These are phyloP conservation scores for Lates calcarifer DNA, from an alignment of 2,113 vertebrate species.

Conservation along the genomic window DNA sequence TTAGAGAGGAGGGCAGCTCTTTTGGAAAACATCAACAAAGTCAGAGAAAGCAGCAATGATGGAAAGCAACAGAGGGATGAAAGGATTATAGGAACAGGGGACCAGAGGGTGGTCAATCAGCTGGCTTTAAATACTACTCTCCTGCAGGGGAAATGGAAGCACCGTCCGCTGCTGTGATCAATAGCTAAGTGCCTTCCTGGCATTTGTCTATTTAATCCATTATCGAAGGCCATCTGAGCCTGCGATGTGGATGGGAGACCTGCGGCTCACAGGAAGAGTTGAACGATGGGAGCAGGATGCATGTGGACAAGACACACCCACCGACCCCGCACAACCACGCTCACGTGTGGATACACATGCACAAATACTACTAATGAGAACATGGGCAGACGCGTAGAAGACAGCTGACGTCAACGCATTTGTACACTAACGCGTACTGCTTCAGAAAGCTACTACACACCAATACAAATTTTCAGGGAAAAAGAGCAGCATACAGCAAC, in stretches of 20 bases:
- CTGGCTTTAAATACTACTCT: slow-evolving; percentile 77
- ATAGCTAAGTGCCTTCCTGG: slow-evolving; percentile 86
- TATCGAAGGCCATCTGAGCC: slow-evolving; percentile 73
- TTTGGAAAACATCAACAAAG: slow-evolving; percentile 58
- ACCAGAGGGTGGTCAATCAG: slow-evolving; percentile 67
- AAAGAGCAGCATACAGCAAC: neutral
- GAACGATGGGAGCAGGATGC: slow-evolving; percentile 56
- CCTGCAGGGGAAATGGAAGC: slow-evolving; percentile 70
- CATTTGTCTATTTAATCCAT: slow-evolving; percentile 86
- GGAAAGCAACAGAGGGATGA: slow-evolving; percentile 49
- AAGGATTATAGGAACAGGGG: slow-evolving; percentile 42
- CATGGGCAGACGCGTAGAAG: neutral
- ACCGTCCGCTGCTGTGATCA: slow-evolving; percentile 70
- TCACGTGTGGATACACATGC: slow-evolving; percentile 49
- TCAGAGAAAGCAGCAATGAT: slow-evolving; percentile 33
- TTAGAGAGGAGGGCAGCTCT: slow-evolving; percentile 34
- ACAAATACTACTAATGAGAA: slow-evolving; percentile 38
- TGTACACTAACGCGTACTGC: neutral
- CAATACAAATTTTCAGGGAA: neutral
- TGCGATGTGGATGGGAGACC: slow-evolving; percentile 26
- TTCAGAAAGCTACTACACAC: neutral
- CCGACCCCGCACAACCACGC: neutral
- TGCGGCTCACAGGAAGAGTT: slow-evolving; percentile 45
- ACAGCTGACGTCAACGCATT: slow-evolving; percentile 18
- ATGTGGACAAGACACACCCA: slow-evolving; percentile 50